phyloP scores from a whole-genome alignment of 1,140 invertebrate species.

The Diachasma alloeum region DNA sequence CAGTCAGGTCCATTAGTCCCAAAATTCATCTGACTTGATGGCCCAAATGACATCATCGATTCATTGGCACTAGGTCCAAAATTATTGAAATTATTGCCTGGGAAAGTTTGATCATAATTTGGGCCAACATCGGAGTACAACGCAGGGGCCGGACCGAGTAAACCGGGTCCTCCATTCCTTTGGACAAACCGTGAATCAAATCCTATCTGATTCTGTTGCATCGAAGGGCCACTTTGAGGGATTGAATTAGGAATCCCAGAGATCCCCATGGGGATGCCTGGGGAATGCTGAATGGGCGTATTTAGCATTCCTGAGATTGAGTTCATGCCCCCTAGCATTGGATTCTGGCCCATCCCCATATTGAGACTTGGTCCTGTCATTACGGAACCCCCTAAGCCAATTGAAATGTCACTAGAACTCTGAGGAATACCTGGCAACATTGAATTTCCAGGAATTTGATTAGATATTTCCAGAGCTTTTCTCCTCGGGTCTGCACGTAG shows the following conservation, averaged over 20 bases:
- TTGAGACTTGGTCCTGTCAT: constrained; percentile 35
- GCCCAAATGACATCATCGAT: constrained; percentile 44
- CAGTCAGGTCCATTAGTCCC: constrained; percentile 32
- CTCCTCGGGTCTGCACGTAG: constrained; percentile 67
- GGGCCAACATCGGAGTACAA: constrained; percentile 48
- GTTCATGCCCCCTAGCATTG: constrained; percentile 60
- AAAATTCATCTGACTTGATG: constrained; percentile 42
- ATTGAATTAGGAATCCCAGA: constrained; percentile 56
- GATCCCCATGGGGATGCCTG: constrained; percentile 54
- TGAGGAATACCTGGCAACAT: constrained; percentile 31
- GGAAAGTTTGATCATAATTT: constrained; percentile 46
- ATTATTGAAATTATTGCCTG: constrained; percentile 46
- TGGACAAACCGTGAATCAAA: constrained; percentile 55
- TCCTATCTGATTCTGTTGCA: constrained; percentile 46
- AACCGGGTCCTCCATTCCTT: constrained; percentile 55
- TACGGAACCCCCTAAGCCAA: constrained; percentile 12
- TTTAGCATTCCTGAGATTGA: constrained; percentile 53
- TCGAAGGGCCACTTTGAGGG: constrained; percentile 45
- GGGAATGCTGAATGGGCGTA: constrained; percentile 38
- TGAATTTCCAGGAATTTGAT: constrained; percentile 31
- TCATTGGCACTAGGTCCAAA: constrained; percentile 47
- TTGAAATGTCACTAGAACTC: background rate
- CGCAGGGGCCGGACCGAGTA: constrained; percentile 56
- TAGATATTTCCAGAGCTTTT: constrained; percentile 63
- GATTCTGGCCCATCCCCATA: constrained; percentile 61